Evolutionary conservation across 1,140 invertebrate species (phyloP), one percentile per base, ranked within the genome.

Genomic region (Brachionus sp.): DNA sequence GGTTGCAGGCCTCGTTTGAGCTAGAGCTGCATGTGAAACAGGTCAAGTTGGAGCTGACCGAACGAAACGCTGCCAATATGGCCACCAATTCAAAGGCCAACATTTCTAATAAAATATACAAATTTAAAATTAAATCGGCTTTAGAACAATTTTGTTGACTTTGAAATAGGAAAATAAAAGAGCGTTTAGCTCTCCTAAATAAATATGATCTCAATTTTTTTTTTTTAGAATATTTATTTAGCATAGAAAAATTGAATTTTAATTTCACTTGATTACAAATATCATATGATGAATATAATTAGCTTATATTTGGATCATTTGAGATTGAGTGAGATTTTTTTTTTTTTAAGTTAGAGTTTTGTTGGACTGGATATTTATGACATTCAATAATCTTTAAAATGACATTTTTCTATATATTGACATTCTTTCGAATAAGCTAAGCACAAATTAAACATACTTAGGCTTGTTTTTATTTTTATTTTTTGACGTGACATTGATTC

Each of bases 221-320:
- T 29, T 29, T 29, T 29, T 29, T 29, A 16, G 16, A 37, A 39
- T 70, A 39, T 70, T 70, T 70, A 39, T 70, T 70, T 70, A 70
- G 35, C 66, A 70, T 39, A 70, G 66, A 37, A 70, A 57, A 57
- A 57, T 9, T 16, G n/a, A 57, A 57, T 57, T 50, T 57, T n/a
- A 57, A 57, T 19, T 70, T 70, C 66, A 70, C 35, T 70, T 70
- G 35, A 70, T 70, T 33, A 39, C 37, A 70, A 70, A 70, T 19
- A 70, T 66, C 37, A 37, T 70, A 29, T 29, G 29, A 70, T 70
- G 66, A 70, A 70, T 70, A 70, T 70, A 70, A 70, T 70, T 70
- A 70, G 66, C 66, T 70, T 70, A 70, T 39, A 39, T 70, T 12
- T 70, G 66, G 66, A 70, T 70, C 66, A 70, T 70, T 70, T 70